Conservation (phyloP, 2,113 vertebrate species). For the Aegithalos caudatus region DNA sequence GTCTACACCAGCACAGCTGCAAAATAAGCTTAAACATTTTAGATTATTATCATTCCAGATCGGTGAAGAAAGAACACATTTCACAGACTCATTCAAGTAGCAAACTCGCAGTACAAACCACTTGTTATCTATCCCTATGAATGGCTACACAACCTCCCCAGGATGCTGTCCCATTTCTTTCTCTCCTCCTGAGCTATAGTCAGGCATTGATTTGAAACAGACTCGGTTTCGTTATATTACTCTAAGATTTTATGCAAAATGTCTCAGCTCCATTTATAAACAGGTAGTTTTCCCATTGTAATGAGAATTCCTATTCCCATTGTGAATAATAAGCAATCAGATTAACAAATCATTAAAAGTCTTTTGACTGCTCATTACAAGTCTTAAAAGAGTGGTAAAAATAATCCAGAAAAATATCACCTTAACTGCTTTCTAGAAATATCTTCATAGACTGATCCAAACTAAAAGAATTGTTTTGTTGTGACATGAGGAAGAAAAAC, state of each 20-base stretch:
- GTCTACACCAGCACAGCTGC: background rate
- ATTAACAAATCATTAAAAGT: background rate
- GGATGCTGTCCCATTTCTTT: background rate
- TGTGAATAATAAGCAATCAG: background rate
- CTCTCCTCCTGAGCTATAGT: background rate
- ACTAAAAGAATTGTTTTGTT: background rate
- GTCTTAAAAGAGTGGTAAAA: background rate
- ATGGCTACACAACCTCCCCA: background rate
- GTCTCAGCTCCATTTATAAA: background rate
- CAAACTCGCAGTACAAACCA: background rate
- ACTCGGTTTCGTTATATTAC: background rate
- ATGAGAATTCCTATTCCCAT: too few species aligned
- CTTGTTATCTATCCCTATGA: background rate
- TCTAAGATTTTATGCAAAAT: background rate
- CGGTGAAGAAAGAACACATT: background rate
- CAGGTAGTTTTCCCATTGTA: background rate
- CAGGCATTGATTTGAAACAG: background rate
- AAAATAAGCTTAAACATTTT: background rate
- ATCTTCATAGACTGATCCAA: background rate
- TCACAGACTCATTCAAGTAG: background rate
- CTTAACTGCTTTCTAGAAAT: background rate
- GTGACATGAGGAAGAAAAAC: background rate
- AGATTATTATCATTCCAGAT: background rate
- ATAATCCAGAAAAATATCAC: background rate
- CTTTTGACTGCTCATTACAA: background rate